Conservation (phyloP, 2,797 vertebrate genomes). For the Antrozous pallidus region DNA sequence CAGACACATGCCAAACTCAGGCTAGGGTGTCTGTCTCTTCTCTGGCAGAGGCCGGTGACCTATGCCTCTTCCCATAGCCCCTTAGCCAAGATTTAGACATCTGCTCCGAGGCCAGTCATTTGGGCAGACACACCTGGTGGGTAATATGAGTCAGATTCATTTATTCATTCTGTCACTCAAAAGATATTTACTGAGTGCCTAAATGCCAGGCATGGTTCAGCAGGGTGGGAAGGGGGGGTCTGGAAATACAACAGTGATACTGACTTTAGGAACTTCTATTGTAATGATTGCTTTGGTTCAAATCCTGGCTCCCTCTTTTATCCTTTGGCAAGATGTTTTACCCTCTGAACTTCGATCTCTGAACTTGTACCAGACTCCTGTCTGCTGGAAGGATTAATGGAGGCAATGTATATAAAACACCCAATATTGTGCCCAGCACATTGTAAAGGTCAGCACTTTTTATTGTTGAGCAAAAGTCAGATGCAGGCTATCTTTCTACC, state of each 20-base stretch:
- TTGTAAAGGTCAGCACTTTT: slow-evolving; percentile 21
- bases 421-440: background rate
- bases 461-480: slow-evolving; percentile 3
- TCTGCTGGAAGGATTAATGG: background rate
- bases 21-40: background rate
- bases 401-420: background rate
- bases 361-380: background rate
- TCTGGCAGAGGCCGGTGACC: background rate
- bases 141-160: background rate
- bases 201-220: background rate
- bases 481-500: background rate
- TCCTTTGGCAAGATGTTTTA: background rate
- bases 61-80: background rate
- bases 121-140: background rate
- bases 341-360: background rate
- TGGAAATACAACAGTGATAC: background rate
- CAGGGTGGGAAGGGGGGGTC: background rate
- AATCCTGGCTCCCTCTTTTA: background rate
- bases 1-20: background rate
- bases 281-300: background rate
- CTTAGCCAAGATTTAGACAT: background rate
- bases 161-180: background rate
- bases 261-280: background rate
- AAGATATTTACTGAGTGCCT: background rate
- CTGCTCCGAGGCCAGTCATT: background rate